Percentiles rank a stretch among this genome's conserved stretches.
phyloP scores from a whole-genome alignment of 1,140 invertebrate genomes.

The Paracyclopina nana region DNA sequence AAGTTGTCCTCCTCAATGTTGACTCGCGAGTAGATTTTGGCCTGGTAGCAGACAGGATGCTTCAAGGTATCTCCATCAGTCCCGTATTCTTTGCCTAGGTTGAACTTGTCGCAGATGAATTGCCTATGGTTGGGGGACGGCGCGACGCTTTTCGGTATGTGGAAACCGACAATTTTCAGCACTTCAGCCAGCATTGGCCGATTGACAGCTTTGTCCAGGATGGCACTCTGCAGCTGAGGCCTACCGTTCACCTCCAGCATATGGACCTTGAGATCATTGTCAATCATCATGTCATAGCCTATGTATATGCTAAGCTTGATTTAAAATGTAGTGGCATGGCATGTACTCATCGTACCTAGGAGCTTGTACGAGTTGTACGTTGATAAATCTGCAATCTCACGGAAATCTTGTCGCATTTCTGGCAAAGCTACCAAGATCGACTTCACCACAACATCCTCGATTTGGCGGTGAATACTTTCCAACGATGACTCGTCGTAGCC shows the following conservation, averaged over 20 bases:
- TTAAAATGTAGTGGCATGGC: no score
- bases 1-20: no score
- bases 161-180: no score
- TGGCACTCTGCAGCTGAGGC: neutral
- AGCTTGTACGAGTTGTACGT: slow-evolving; percentile 10
- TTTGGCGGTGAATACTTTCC: slow-evolving; percentile 5
- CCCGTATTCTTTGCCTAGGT: no score
- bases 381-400: neutral
- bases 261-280: neutral
- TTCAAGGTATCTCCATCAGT: no score
- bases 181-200: slow-evolving; percentile 10
- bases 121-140: no score
- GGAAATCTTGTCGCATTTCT: neutral
- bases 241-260: slow-evolving; percentile 6
- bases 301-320: no score
- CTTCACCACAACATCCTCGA: slow-evolving; percentile 11
- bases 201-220: neutral
- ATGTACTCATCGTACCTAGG: no score
- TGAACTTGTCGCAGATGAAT: no score
- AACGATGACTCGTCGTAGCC: neutral
- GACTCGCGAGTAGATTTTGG: no score
- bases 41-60: no score
- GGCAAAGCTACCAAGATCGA: neutral
- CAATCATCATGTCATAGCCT: slow-evolving; percentile 3
- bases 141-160: no score